Percentiles rank a stretch among this genome's conserved stretches.
These are phyloP conservation scores for Heliconius congener DNA, from an alignment of 1,140 invertebrate genomes.

Conservation along the genomic window DNA sequence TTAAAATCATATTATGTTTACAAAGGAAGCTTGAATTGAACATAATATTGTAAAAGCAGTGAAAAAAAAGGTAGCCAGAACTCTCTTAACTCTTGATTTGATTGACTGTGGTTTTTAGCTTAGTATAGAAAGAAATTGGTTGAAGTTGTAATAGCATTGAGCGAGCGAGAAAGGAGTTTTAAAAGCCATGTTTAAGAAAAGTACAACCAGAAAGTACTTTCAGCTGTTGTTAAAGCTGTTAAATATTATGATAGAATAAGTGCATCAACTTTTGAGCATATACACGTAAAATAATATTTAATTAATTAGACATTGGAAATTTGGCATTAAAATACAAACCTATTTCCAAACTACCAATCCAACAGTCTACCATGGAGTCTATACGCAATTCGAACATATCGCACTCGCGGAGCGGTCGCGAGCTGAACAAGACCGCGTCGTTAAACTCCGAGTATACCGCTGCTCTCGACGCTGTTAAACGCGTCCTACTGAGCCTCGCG, in stretches of 20 bases:
- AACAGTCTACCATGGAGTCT: conserved; percentile 95
- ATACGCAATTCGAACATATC: conserved; percentile 96
- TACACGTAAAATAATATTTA: too few species aligned
- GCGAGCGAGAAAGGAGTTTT: too few species aligned
- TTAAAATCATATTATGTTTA: not conserved
- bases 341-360: conserved; percentile 94
- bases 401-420: conserved; percentile 91
- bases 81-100: too few species aligned
- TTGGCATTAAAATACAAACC: conserved; percentile 73
- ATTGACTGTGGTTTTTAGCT: too few species aligned
- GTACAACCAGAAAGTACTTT: too few species aligned
- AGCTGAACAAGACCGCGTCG: conserved; percentile 95
- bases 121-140: too few species aligned
- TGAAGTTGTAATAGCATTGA: too few species aligned
- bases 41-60: too few species aligned
- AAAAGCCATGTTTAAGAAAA: too few species aligned
- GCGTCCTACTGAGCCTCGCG: conserved; percentile 92
- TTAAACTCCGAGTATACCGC: conserved; percentile 95
- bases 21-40: not conserved
- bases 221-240: too few species aligned
- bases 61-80: too few species aligned
- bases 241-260: too few species aligned
- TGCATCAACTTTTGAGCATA: not conserved
- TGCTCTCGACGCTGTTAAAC: conserved; percentile 91
- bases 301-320: not conserved